Evolutionary conservation across 2,888 invertebrate species (phyloP).

Genomic region (Spilosoma lubricipeda): DNA sequence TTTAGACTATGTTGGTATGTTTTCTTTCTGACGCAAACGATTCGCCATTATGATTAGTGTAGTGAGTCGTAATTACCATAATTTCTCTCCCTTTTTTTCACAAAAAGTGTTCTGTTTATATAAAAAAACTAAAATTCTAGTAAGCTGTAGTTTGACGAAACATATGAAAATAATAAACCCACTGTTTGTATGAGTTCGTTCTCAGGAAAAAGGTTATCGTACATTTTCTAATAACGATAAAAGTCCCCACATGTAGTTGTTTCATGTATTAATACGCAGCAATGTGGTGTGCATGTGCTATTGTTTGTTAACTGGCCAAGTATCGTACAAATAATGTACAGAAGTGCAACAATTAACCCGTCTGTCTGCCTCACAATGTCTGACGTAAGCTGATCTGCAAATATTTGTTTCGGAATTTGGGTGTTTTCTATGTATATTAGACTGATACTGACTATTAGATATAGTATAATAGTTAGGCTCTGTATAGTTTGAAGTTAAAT

Average conservation of each 20-base stretch:
- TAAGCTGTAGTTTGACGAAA: constrained; percentile 3
- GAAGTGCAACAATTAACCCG: constrained; percentile 10
- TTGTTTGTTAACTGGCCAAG: constrained; percentile 36
- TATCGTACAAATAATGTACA: constrained; percentile 12
- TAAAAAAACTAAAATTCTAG: background rate
- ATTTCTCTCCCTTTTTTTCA: background rate
- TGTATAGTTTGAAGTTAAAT: too few relatives aligned
- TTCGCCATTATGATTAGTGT: too few relatives aligned
- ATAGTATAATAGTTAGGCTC: too few relatives aligned
- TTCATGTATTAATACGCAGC: constrained; percentile 33
- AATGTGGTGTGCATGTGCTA: constrained; percentile 47
- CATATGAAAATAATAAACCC: constrained; percentile 19
- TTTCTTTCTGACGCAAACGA: too few relatives aligned
- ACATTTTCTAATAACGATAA: constrained; percentile 33
- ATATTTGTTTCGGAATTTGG: too few relatives aligned
- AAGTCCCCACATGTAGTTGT: constrained; percentile 39
- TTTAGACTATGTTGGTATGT: too few relatives aligned
- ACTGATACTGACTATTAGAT: too few relatives aligned
- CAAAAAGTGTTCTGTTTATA: background rate
- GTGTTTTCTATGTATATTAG: too few relatives aligned
- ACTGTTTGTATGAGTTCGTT: constrained; percentile 9
- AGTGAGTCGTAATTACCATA: too few relatives aligned
- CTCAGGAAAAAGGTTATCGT: constrained; percentile 47
- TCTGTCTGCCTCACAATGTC: too few relatives aligned
- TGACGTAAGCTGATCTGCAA: too few relatives aligned